Evolutionary conservation across 1,140 invertebrate species (phyloP).

Genomic region (Calephelis virginiensis): DNA sequence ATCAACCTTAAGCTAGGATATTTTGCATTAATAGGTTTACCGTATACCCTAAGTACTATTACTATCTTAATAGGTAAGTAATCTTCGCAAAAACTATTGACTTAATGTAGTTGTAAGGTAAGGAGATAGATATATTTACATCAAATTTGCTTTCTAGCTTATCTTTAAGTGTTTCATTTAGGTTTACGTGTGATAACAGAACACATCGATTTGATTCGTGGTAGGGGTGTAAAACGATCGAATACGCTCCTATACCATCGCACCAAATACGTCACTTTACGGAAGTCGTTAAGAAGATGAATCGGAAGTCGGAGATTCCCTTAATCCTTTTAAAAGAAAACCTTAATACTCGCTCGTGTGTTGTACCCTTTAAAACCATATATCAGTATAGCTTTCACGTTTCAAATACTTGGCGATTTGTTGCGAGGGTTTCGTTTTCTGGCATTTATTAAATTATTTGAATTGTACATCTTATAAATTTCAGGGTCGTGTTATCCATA

Average conservation of each 20-base stretch:
- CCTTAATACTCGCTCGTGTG: conserved; percentile 34
- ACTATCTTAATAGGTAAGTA: not conserved
- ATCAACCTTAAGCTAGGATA: too few relatives aligned
- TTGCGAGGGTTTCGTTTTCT: not conserved
- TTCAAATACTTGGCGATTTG: not conserved
- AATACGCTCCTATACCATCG: conserved; percentile 19
- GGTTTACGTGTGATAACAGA: too few relatives aligned
- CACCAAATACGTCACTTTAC: conserved; percentile 44
- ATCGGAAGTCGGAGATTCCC: conserved; percentile 52
- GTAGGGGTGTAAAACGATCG: conserved; percentile 5
- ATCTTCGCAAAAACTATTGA: not conserved
- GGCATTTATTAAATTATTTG: not conserved
- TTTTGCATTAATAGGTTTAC: not conserved
- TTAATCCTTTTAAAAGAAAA: conserved; percentile 54
- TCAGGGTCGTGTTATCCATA: too few relatives aligned
- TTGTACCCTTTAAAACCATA: conserved; percentile 18
- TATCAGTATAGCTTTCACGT: conserved; percentile 1
- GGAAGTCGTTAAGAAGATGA: conserved; percentile 71
- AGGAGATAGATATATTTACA: too few relatives aligned
- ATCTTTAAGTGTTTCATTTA: too few relatives aligned
- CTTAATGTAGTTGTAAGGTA: not conserved
- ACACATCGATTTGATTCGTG: too few relatives aligned
- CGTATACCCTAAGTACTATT: not conserved
- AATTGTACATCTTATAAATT: too few relatives aligned
- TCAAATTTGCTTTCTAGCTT: too few relatives aligned